Evolutionary conservation across 2,888 invertebrate genomes (phyloP).

Genomic region (Lasioglossum malachurum): DNA sequence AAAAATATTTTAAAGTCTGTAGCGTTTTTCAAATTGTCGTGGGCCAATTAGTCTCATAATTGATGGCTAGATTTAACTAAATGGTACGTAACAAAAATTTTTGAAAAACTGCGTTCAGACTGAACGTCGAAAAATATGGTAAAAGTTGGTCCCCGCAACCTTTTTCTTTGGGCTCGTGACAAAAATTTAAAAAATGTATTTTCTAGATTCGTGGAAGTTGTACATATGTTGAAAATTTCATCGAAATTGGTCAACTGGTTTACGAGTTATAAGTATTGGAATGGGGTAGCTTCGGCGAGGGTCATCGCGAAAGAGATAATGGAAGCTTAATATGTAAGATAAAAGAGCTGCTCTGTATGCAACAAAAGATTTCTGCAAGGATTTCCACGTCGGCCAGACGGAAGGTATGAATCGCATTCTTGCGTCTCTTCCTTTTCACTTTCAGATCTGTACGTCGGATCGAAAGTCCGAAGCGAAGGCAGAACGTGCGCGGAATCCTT

Average conservation of each 20-base stretch:
- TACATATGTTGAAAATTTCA: too few relatives aligned
- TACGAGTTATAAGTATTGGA: not conserved
- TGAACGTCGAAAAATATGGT: too few relatives aligned
- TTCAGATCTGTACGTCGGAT: slow-evolving; percentile 32
- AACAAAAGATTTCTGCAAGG: not conserved
- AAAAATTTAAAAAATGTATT: too few relatives aligned
- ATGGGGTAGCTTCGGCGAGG: not conserved
- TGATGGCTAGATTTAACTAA: too few relatives aligned
- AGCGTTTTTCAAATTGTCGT: not conserved
- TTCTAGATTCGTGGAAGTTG: too few relatives aligned
- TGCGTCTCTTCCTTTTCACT: slow-evolving; percentile 37
- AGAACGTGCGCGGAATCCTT: slow-evolving; percentile 45
- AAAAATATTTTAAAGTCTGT: not conserved
- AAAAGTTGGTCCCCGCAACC: too few relatives aligned
- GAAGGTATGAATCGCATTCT: slow-evolving; percentile 17
- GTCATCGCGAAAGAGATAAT: not conserved
- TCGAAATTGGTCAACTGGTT: too few relatives aligned
- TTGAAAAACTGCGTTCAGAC: too few relatives aligned
- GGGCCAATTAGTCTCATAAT: too few relatives aligned
- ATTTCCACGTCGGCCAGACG: not conserved
- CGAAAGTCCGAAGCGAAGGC: slow-evolving; percentile 42
- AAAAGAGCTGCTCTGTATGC: not conserved
- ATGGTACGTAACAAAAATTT: too few relatives aligned
- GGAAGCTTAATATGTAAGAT: not conserved
- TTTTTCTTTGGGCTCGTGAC: too few relatives aligned